Percentiles rank a stretch among this genome's conserved stretches.
These are phyloP conservation scores for Cyanocitta stelleri DNA, from an alignment of 2,113 vertebrate species.

Conservation along the genomic window DNA sequence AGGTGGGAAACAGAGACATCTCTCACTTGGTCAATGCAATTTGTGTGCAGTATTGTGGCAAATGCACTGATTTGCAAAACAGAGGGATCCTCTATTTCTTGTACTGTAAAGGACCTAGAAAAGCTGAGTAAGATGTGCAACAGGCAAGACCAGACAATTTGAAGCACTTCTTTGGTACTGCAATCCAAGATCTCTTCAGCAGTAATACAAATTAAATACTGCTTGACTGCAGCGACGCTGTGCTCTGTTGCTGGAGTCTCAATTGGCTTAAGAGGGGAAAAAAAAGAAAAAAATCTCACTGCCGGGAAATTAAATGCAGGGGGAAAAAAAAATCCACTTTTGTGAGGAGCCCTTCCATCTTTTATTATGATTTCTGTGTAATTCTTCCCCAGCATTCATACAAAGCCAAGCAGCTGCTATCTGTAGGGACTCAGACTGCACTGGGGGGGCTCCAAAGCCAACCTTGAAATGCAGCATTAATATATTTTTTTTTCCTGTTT, in stretches of 20 bases:
- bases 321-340: not conserved
- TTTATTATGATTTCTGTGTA: not conserved
- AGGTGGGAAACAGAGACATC: not conserved
- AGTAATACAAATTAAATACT: slow-evolving; percentile 10
- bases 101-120: not conserved
- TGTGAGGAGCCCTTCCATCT: not conserved
- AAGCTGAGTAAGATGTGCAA: not conserved
- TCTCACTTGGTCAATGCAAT: not conserved
- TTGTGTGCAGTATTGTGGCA: not conserved
- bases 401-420: not conserved
- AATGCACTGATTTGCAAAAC: not conserved
- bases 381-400: not conserved
- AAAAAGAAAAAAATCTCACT: not conserved
- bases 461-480: not conserved
- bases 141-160: not conserved
- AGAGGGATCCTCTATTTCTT: not conserved
- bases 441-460: not conserved
- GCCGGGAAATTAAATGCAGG: not conserved
- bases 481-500: not conserved
- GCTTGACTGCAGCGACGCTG: not conserved
- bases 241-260: not conserved
- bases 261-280: not conserved
- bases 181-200: not conserved
- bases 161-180: not conserved
- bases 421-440: not conserved